Conservation (phyloP, 2,797 vertebrate species). For the Lacerta agilis region DNA sequence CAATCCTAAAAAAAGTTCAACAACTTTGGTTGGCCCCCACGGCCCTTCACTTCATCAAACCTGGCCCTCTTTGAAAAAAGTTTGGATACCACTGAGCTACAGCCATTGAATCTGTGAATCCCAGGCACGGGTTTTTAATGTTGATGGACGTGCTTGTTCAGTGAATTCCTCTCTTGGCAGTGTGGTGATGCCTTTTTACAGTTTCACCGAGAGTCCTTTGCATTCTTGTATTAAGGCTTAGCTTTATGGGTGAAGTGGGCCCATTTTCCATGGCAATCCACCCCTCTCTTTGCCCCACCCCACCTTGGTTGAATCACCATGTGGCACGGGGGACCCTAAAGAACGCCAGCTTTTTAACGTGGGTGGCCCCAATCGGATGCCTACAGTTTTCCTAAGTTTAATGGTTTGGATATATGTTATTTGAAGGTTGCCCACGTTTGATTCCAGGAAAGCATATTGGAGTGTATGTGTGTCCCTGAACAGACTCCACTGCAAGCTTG, state of each 20-base stretch:
- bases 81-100: neutral
- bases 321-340: conserved; percentile 28
- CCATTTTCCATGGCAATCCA: neutral
- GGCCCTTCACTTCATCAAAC: no score
- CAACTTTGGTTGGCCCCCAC: no score
- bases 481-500: conserved; percentile 62
- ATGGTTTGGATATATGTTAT: neutral
- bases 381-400: conserved; percentile 3
- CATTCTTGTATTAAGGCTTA: neutral
- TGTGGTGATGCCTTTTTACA: neutral
- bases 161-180: neutral
- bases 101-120: neutral
- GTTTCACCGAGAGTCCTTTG: neutral
- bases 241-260: neutral
- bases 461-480: conserved; percentile 48
- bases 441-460: conserved; percentile 50
- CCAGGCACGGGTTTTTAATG: neutral
- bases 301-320: neutral
- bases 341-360: conserved; percentile 6
- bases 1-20: no score
- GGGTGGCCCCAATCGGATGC: neutral
- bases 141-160: neutral
- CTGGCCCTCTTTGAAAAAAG: no score
- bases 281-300: no score
- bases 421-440: conserved; percentile 37